Evolutionary conservation across 2,797 vertebrate species (phyloP), one percentile per base, ranked within the genome.

Genomic region (Parambassis ranga): DNA sequence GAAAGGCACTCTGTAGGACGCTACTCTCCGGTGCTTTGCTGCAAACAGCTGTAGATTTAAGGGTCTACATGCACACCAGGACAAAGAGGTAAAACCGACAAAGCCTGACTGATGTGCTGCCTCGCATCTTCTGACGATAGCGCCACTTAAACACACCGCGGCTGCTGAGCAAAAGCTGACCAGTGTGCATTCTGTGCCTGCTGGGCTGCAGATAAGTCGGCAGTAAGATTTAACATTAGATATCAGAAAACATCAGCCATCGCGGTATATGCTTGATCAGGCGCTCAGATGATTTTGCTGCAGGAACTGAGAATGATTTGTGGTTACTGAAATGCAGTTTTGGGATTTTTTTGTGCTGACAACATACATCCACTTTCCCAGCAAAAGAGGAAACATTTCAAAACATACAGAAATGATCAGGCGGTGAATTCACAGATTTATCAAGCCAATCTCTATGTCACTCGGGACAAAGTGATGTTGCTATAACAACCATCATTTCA

Each of bases 21-120:
- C 60, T 35, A 10, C 59, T 68, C 51, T 31, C 37, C 22, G 10
- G 9, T 44, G 53, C 56, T 59, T 60, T 62, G 27, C 51, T 42
- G 68, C 48, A 64, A 75, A 57, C 47, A 77, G 72, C 69, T 71
- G 68, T 35, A n/a, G 24, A 15, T 58, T 65, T 56, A 42, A 70
- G 37, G 11, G 20, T 56, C 53, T 7, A 11, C 26, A 33, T 3
- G 7, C 4, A 47, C 41, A 59, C 7, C 7, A 5, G 42, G 38
- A 35, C 36, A 36, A 28, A 33, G 37, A 37, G 27, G 39, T 3
- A 35, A 62, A 58, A 44, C 49, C 28, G 44, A 26, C 39, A 43
- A 47, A 77, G 43, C 31, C 47, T 22, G 44, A 51, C 51, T n/a
- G 23, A 47, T 43, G 22, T 27, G 15, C 38, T 50, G 37, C 44